Conservation (phyloP, 2,113 vertebrate species). For the Piprites chloris region DNA sequence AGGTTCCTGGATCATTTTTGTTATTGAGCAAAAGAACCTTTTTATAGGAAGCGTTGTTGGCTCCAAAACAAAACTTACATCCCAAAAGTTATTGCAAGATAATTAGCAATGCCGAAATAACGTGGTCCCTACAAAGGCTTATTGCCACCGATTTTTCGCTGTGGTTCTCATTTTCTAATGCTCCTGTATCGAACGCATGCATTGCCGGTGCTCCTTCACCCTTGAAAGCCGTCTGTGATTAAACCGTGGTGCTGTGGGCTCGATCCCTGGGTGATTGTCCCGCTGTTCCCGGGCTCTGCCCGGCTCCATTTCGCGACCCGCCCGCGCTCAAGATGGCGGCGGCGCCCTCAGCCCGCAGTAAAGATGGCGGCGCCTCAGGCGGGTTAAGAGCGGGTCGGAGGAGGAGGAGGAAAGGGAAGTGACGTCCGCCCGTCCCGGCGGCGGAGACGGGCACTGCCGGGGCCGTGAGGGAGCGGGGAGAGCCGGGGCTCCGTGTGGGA, state of each 20-base stretch:
- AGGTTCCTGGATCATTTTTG: background rate
- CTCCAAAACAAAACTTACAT: background rate
- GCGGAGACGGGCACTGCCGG: background rate
- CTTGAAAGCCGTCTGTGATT: fast-evolving
- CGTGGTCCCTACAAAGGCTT: background rate
- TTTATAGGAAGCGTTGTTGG: background rate
- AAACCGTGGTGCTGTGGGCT: fast-evolving
- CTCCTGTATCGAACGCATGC: background rate
- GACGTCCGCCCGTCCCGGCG: background rate
- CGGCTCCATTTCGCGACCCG: background rate
- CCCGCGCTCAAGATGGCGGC: background rate
- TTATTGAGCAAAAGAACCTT: background rate
- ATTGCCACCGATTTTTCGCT: background rate
- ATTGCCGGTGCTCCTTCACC: fast-evolving
- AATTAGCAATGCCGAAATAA: background rate
- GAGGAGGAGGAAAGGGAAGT: background rate
- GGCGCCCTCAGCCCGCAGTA: background rate
- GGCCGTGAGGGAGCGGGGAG: background rate
- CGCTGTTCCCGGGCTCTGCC: fast-evolving
- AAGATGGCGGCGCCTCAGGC: background rate
- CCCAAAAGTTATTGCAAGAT: background rate
- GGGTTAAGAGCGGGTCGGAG: background rate
- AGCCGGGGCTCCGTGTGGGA: background rate
- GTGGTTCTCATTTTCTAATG: background rate
- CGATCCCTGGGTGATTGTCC: fast-evolving